phyloP scores from a whole-genome alignment of 2,113 vertebrate genomes.

The Sorex fumeus region DNA sequence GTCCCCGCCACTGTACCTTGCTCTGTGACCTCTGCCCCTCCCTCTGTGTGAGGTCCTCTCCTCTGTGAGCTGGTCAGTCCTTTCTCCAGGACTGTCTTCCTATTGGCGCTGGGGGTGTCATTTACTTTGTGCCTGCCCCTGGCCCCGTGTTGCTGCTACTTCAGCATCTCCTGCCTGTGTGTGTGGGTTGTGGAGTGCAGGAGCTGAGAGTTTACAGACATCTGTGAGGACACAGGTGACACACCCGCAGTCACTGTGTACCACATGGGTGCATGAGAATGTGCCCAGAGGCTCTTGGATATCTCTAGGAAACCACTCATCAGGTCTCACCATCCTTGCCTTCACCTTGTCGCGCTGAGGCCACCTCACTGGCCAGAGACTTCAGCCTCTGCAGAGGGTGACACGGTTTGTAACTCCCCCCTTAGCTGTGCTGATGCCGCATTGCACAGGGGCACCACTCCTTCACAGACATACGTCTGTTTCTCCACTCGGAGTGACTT shows the following conservation, averaged over 20 bases:
- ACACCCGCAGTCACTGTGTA: too few species aligned
- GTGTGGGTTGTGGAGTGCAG: neutral
- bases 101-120: neutral
- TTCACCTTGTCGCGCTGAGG: neutral
- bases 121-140: neutral
- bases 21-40: neutral
- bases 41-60: neutral
- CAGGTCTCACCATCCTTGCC: neutral
- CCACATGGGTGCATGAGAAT: too few species aligned
- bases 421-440: too few species aligned
- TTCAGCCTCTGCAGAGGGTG: fast-evolving
- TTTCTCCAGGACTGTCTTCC: neutral
- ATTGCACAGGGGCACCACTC: neutral
- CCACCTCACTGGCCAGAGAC: neutral
- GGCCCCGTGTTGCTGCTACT: neutral
- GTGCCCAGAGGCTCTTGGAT: neutral
- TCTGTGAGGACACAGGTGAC: neutral
- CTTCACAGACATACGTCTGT: neutral
- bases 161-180: fast-evolving
- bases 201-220: fast-evolving
- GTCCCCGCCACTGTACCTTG: neutral
- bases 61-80: neutral
- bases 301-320: neutral
- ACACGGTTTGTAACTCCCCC: neutral
- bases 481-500: neutral